A percentile compares a stretch with the other conserved stretches of the same genome.
Conservation (phyloP, 2,797 vertebrate species). For the Phalloptychus januarius region DNA sequence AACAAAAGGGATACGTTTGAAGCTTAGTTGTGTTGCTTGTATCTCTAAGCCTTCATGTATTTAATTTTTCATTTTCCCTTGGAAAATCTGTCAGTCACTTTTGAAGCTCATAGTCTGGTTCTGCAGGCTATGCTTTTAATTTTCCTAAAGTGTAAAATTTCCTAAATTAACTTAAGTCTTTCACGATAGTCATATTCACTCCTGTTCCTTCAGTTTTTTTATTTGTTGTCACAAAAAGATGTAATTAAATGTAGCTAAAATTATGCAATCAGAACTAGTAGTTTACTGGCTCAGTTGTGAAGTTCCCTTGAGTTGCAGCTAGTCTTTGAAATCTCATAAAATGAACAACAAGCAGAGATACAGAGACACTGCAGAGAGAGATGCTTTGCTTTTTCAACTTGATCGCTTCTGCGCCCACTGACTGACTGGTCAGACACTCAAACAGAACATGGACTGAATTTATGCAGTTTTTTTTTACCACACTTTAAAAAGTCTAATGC, state of each 20-base stretch:
- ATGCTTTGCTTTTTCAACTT: not conserved
- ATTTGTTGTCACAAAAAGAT: not conserved
- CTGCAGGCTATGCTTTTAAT: not conserved
- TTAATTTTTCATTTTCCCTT: not conserved
- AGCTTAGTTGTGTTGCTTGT: not conserved
- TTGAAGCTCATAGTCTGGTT: not conserved
- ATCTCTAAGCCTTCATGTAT: not conserved
- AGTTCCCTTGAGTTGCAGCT: not conserved
- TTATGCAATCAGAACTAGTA: not conserved
- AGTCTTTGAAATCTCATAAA: not conserved
- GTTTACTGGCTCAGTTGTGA: not conserved
- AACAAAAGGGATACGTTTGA: constrained; percentile 16
- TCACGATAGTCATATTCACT: not conserved
- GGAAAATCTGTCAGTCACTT: constrained; percentile 5
- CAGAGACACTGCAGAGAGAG: not conserved
- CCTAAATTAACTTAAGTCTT: not conserved
- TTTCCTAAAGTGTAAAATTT: not conserved
- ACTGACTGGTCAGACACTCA: not conserved
- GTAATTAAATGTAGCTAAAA: not conserved
- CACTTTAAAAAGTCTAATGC: not conserved
- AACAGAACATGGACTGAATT: not conserved
- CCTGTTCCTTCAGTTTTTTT: not conserved
- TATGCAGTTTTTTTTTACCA: not conserved
- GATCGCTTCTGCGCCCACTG: not conserved
- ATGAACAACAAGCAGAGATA: not conserved